Base-by-base conservation (phyloP, 2,888 invertebrate species). In the Chirona hameri region DNA sequence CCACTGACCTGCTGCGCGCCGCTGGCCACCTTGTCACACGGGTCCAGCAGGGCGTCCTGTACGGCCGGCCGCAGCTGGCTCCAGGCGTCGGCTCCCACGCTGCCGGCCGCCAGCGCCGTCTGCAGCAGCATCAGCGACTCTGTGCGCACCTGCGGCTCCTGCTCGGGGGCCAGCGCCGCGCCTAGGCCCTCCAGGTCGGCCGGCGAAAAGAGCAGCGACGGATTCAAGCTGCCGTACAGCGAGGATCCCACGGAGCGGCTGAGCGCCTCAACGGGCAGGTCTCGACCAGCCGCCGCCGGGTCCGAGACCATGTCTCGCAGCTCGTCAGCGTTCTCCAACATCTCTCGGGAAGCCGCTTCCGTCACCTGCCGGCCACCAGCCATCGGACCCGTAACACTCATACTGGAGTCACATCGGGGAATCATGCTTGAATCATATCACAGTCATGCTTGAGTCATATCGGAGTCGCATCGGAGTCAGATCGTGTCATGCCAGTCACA, bases 271-370 rank as follows among this genome's bases (percentile, higher is more conserved):
- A 24, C 76, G 9, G 76, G 76, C 76, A 24, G 18, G 24, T 76
- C 76, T 1, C 76, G 72, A 5, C 12, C 14, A 12, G 31, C 76
- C 3, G 72, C 72, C 9, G 76, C 76, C 46, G 76, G 76, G 21
- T 76, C 76, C 1, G 76, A 15, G 24, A 76, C 39, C 46, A 76
- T 39, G 46, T 76, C 76, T 0, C 76, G 76, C 76, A 76, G 76
- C 76, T 76, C 76, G 46, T 76, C 76, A 24, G 46, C 76, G 46
- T 76, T 76, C 76, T 76, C 76, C 76, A 76, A 46, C 76, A 76
- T 76, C 46, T 76, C 76, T 1, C 24, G 27, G 24, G 76, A 39
- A 0, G 76, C 76, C 9, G 76, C 76, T 46, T 76, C 76, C 7
- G 76, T 76, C 46, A 76, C 76, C 76, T 72, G 72, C 21, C n/a